Conservation (phyloP, 2,797 vertebrate species). For the Myripristis jacobus region DNA sequence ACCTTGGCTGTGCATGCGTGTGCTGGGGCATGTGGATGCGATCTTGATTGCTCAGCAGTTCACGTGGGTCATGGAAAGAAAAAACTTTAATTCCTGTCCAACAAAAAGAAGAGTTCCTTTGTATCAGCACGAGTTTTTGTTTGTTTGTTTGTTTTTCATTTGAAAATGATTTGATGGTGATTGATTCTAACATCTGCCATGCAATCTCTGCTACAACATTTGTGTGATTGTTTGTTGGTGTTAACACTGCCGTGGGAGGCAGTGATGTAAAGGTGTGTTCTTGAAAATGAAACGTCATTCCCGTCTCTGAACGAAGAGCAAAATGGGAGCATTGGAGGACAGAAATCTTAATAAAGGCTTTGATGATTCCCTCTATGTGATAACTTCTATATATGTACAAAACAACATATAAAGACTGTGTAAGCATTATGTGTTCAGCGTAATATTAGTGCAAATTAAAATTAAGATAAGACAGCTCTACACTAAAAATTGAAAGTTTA, state of each 20-base stretch:
- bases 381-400: too few species aligned
- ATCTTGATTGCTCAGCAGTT: slow-evolving; percentile 64
- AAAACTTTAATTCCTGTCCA: slow-evolving; percentile 64
- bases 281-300: slow-evolving; percentile 54
- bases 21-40: slow-evolving; percentile 40
- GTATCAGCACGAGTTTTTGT: slow-evolving; percentile 64
- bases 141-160: slow-evolving; percentile 45
- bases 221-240: slow-evolving; percentile 40
- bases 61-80: slow-evolving; percentile 42
- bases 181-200: slow-evolving; percentile 54
- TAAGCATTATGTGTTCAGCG: slow-evolving; percentile 21
- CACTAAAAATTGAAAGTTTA: slow-evolving; percentile 6
- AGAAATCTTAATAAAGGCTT: slow-evolving; percentile 38
- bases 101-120: slow-evolving; percentile 60
- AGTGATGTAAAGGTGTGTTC: slow-evolving; percentile 45
- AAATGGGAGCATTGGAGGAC: neutral
- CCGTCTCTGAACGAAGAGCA: slow-evolving; percentile 27
- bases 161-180: too few species aligned
- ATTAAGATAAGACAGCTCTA: neutral
- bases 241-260: slow-evolving; percentile 13
- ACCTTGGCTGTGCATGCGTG: slow-evolving; percentile 31
- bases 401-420: too few species aligned
- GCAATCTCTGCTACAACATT: slow-evolving; percentile 33
- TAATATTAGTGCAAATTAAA: slow-evolving; percentile 28
- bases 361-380: too few species aligned